These are phyloP conservation scores for Hydrozoanthus tunicans DNA, from an alignment of 64 coral and sea anemone species.

Conservation along the genomic window DNA sequence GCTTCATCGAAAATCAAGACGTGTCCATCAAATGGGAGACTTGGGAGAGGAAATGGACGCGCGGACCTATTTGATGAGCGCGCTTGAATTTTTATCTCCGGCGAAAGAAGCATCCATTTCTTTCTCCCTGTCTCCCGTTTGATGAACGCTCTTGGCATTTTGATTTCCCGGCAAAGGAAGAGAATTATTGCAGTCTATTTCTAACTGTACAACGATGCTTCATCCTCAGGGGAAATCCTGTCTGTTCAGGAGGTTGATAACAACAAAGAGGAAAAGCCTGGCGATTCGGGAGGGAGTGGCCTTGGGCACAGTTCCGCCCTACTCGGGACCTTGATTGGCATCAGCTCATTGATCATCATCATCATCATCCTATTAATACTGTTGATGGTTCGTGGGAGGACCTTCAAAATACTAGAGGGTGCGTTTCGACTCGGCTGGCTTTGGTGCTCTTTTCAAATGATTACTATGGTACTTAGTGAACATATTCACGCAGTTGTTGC, in stretches of 20 bases:
- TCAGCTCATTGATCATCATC: conserved; percentile 32
- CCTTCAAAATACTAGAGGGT: conserved; percentile 38
- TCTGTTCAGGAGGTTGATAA: conserved; percentile 10
- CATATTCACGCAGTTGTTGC: no score
- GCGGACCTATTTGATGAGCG: no score
- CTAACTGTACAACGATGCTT: no score
- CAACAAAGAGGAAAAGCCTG: background rate
- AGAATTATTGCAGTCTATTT: no score
- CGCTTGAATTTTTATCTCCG: no score
- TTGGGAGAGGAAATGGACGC: no score
- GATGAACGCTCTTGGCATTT: no score
- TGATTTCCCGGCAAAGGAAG: no score
- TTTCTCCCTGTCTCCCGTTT: no score
- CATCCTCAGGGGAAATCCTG: background rate
- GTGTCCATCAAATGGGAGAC: no score
- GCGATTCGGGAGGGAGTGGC: background rate
- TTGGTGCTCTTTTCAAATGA: background rate
- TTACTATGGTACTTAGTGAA: background rate
- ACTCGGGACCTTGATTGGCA: conserved; percentile 31
- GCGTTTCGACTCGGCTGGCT: background rate
- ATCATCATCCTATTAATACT: conserved; percentile 37
- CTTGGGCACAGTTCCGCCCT: conserved; percentile 8
- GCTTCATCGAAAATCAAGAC: no score
- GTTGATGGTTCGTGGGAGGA: conserved; percentile 47
- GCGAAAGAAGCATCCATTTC: no score